Evolutionary conservation across 2,113 vertebrate genomes (phyloP).

Genomic region (Stegastes partitus): DNA sequence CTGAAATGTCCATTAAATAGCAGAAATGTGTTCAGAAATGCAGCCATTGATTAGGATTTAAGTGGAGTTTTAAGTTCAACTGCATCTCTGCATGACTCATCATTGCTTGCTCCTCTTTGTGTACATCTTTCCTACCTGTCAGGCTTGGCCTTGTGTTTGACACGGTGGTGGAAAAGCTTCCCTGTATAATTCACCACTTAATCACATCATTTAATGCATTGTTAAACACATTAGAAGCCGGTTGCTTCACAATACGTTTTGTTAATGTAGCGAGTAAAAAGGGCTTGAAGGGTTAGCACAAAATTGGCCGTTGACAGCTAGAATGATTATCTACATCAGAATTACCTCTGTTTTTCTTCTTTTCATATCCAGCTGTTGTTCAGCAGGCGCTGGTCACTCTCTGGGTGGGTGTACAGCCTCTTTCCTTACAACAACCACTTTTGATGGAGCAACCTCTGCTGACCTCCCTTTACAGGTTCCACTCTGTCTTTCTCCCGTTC

Average conservation of each 20-base stretch:
- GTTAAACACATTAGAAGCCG: conserved; percentile 78
- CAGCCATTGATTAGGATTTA: conserved; percentile 11
- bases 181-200: conserved; percentile 69
- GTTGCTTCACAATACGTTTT: conserved; percentile 65
- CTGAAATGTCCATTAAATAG: too few species aligned
- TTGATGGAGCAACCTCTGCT: conserved; percentile 50
- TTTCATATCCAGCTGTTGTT: conserved; percentile 9
- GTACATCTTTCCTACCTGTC: conserved; percentile 7
- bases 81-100: neutral
- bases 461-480: conserved; percentile 56
- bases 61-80: neutral
- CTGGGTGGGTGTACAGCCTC: neutral
- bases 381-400: conserved; percentile 17
- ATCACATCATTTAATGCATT: conserved; percentile 81
- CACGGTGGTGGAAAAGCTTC: conserved; percentile 47
- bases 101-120: conserved; percentile 5
- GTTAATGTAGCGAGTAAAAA: conserved; percentile 75
- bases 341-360: conserved; percentile 35
- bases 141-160: conserved; percentile 38
- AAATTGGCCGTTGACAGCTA: conserved; percentile 77
- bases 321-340: conserved; percentile 73
- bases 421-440: conserved; percentile 31
- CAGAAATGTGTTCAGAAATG: neutral
- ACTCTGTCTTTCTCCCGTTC: conserved; percentile 42
- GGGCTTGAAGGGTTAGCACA: conserved; percentile 67